These are phyloP conservation scores for Struthio camelus DNA, from an alignment of 2,113 vertebrate genomes.

Conservation along the genomic window DNA sequence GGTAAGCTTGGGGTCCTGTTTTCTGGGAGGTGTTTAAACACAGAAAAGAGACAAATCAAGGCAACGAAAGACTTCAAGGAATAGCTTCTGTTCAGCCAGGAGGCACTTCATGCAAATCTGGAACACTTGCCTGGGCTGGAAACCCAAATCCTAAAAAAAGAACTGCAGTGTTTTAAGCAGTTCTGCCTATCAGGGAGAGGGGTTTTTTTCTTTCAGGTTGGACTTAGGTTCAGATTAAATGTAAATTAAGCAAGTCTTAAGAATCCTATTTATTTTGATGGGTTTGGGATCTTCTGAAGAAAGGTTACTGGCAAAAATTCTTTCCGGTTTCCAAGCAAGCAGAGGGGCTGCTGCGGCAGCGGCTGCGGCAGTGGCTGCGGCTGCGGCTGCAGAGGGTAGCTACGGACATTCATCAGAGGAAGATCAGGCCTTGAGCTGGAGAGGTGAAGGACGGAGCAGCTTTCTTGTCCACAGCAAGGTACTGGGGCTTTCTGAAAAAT, in stretches of 20 bases:
- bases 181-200: not conserved
- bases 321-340: not conserved
- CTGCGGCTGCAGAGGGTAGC: accelerated
- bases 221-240: not conserved
- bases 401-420: not conserved
- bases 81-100: not conserved
- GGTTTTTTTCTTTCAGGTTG: not conserved
- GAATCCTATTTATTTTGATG: not conserved
- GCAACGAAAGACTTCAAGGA: not conserved
- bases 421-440: not conserved
- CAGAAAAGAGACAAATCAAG: not conserved
- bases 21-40: not conserved
- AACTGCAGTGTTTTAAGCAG: not conserved
- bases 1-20: not conserved
- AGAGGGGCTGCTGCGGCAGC: accelerated
- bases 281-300: not conserved
- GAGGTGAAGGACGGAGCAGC: not conserved
- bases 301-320: not conserved
- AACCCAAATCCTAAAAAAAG: not conserved
- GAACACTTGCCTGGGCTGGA: not conserved
- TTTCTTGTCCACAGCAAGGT: not conserved
- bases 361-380: too few relatives aligned
- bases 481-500: not conserved
- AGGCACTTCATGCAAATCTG: not conserved
- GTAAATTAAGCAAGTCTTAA: not conserved